A percentile compares a stretch with the other conserved stretches of the same genome.
Conservation (phyloP, 2,113 vertebrate species). For the Mustelus asterias region DNA sequence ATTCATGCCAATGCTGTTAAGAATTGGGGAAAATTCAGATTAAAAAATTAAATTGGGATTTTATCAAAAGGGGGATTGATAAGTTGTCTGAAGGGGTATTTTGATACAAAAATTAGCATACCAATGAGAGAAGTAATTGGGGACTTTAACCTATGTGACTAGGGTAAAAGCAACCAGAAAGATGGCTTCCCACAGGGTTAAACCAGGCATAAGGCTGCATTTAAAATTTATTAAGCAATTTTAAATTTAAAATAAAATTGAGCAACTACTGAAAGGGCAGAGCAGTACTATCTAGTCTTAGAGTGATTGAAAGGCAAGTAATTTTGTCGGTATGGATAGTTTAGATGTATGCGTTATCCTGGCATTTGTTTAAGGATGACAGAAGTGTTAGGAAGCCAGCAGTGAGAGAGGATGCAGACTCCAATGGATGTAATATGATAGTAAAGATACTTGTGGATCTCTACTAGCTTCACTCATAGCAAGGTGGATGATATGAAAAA, state of each 20-base stretch:
- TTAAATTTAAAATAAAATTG: neutral
- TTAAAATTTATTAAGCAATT: neutral
- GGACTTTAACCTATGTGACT: too few species aligned
- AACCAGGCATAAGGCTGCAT: neutral
- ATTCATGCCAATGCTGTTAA: too few species aligned
- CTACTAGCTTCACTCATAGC: neutral
- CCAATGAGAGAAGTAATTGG: too few species aligned
- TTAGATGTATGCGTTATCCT: neutral
- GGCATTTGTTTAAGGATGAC: neutral
- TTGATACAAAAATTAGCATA: too few species aligned
- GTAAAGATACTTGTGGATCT: neutral
- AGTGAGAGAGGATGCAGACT: neutral
- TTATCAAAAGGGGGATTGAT: too few species aligned
- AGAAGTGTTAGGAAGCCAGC: too few species aligned
- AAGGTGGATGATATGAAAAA: neutral
- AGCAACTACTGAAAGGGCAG: neutral
- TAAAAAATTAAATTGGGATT: too few species aligned
- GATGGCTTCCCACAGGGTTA: neutral
- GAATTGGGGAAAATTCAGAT: too few species aligned
- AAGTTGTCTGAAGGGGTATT: too few species aligned
- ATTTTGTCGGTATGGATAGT: neutral
- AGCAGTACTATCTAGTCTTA: neutral
- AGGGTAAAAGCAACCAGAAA: neutral
- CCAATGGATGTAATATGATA: neutral
- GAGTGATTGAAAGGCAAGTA: neutral